Percentiles rank a stretch among this genome's conserved stretches.
These are phyloP conservation scores for Scaptomyza pallida DNA, from an alignment of 1,140 invertebrate genomes.

Conservation along the genomic window DNA sequence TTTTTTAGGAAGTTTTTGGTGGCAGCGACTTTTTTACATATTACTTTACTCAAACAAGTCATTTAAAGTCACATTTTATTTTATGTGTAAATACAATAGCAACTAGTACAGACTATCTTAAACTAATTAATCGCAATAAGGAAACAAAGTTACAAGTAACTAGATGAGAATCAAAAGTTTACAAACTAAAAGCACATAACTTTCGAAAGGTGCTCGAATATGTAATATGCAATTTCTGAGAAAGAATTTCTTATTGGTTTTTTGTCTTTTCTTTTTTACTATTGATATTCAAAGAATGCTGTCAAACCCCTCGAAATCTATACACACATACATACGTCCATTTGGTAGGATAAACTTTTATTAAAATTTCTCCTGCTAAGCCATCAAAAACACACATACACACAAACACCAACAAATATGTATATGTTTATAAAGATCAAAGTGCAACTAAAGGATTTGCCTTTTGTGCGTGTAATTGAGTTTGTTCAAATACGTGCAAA, in stretches of 20 bases:
- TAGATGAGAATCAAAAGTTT: background rate
- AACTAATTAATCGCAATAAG: background rate
- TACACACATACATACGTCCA: background rate
- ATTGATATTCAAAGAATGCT: conserved; percentile 5
- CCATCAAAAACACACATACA: conserved; percentile 2
- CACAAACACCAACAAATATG: background rate
- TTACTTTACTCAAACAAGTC: background rate
- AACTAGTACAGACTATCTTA: background rate
- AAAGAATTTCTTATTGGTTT: conserved; percentile 19
- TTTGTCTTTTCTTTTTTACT: background rate
- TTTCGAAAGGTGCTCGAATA: background rate
- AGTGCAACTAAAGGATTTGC: conserved; percentile 32
- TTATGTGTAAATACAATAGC: background rate
- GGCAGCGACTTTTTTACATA: background rate
- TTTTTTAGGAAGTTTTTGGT: conserved; percentile 1
- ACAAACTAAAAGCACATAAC: background rate
- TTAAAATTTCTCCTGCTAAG: conserved; percentile 14
- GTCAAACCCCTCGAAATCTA: conserved; percentile 7
- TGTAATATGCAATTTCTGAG: background rate
- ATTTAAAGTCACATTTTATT: background rate
- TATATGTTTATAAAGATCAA: conserved; percentile 18
- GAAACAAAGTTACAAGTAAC: background rate
- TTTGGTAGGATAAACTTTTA: conserved; percentile 24
- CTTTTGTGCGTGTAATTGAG: conserved; percentile 37
- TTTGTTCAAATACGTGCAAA: conserved; percentile 39